These are phyloP conservation scores for Ligdia adustata DNA, from an alignment of 2,888 invertebrate genomes.

Conservation along the genomic window DNA sequence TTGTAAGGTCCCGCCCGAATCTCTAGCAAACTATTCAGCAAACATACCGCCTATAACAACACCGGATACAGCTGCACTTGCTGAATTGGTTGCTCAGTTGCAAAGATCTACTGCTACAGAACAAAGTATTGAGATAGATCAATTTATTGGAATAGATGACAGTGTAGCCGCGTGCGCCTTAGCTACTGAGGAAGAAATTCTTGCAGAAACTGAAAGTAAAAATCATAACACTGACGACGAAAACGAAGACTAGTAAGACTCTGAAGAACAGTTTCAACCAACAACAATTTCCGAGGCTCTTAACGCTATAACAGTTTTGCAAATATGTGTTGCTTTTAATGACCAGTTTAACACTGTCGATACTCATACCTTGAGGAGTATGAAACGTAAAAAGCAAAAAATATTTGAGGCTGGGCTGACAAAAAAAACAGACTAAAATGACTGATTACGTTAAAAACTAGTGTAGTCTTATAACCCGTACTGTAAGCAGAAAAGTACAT, in stretches of 20 bases:
- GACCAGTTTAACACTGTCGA: too few relatives aligned
- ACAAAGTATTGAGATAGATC: slow-evolving; percentile 28
- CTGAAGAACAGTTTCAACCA: slow-evolving; percentile 31
- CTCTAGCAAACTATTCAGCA: slow-evolving; percentile 8
- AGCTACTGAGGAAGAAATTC: slow-evolving; percentile 38
- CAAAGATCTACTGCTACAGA: slow-evolving; percentile 29
- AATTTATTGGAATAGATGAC: slow-evolving; percentile 18
- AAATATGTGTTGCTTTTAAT: slow-evolving; percentile 31
- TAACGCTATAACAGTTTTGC: slow-evolving; percentile 32
- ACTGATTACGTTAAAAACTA: too few relatives aligned
- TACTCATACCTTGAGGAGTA: slow-evolving; percentile 33
- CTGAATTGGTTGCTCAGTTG: slow-evolving; percentile 31
- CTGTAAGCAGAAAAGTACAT: too few relatives aligned
- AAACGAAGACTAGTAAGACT: slow-evolving; percentile 16
- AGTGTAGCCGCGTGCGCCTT: slow-evolving; percentile 36
- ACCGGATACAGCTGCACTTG: too few relatives aligned
- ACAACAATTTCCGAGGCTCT: slow-evolving; percentile 30
- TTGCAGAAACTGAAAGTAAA: slow-evolving; percentile 38
- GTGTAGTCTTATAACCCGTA: too few relatives aligned
- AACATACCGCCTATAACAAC: too few relatives aligned
- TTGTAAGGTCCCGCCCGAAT: slow-evolving; percentile 6
- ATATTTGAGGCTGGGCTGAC: slow-evolving; percentile 20
- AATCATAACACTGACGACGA: slow-evolving; percentile 34
- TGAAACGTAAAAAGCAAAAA: slow-evolving; percentile 35
- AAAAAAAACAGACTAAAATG: slow-evolving; percentile 16